A percentile compares a stretch with the other conserved stretches of the same genome.
Conservation (phyloP, 2,888 invertebrate genomes). For the Torymus tubicola region DNA sequence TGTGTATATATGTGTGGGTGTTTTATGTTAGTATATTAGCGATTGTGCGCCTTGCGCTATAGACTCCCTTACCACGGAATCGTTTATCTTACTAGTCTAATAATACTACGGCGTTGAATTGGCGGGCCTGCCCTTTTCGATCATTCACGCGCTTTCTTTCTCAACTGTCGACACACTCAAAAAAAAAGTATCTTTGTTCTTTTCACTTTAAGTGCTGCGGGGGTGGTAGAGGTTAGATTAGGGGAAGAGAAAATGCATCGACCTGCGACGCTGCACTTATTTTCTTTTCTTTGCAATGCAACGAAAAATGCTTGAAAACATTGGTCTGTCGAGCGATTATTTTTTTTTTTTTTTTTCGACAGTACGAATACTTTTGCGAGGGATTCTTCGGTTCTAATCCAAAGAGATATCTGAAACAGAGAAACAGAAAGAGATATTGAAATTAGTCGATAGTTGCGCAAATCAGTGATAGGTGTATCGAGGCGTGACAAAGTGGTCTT, state of each 20-base stretch:
- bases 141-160: neutral
- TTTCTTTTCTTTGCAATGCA: neutral
- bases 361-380: slow-evolving; percentile 20
- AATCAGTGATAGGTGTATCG: neutral
- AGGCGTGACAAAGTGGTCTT: neutral
- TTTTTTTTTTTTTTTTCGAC: neutral
- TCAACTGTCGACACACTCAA: neutral
- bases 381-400: slow-evolving; percentile 51
- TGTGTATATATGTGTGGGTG: neutral
- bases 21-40: slow-evolving; percentile 22
- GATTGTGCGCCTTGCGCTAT: neutral
- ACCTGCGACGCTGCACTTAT: slow-evolving; percentile 38
- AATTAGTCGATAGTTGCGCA: neutral
- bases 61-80: slow-evolving; percentile 35
- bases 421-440: slow-evolving; percentile 38
- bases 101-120: slow-evolving; percentile 44
- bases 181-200: too few species aligned
- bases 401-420: slow-evolving; percentile 72
- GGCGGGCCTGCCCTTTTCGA: neutral
- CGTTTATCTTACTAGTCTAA: slow-evolving; percentile 21
- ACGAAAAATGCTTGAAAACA: slow-evolving; percentile 44
- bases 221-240: neutral
- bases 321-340: slow-evolving; percentile 8
- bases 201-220: too few species aligned
- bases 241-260: slow-evolving; percentile 27